Evolutionary conservation across 1,140 invertebrate species (phyloP), one percentile per base, ranked within the genome.

Genomic region (Venustaconcha ellipsiformis): DNA sequence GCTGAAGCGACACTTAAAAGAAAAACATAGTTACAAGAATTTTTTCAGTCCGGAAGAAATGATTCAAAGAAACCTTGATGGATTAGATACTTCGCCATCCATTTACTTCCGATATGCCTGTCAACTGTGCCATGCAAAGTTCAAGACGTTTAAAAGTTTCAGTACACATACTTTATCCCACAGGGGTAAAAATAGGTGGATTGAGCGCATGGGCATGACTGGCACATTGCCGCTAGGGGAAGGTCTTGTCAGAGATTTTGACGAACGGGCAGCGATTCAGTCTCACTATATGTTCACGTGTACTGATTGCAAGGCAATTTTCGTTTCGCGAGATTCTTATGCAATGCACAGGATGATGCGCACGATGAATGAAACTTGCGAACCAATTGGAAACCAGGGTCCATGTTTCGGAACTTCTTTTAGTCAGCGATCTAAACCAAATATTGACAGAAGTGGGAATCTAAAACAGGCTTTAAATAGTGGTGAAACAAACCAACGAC

Each of bases 301-400:
- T 69, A 71, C 72, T 15, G 82, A 84, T 66, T 86, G 84, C 66
- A 79, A 81, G 23, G 77, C 79, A 0, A 76, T 80, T 8, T 86
- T 86, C 67, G 58, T 79, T 5, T 79, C 72, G 62, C 66, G 84
- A 64, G 84, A 86, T 72, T 78, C 81, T 0, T 82, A 84, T 69
- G 84, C 84, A 15, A 84, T 86, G 83, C 84, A 86, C 69, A 84
- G 84, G 83, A 84, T 86, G 83, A 78, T 83, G 72, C 75, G 84
- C 14, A 83, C 83, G 6, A 80, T 82, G 78, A 81, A 81, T 57
- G 77, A 84, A 70, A 70, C 79, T 11, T 84, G 83, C 67, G 69
- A 76, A 72, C n/a, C 67, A 59, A 56, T 56, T 57, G 30, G 30
- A 58, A 12, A 20, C 17, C 18, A 26, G 18, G 11, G 13, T 26